These are phyloP conservation scores for Epizoanthus ramosus DNA, from an alignment of 92 coral and sea anemone genomes.

Conservation along the genomic window DNA sequence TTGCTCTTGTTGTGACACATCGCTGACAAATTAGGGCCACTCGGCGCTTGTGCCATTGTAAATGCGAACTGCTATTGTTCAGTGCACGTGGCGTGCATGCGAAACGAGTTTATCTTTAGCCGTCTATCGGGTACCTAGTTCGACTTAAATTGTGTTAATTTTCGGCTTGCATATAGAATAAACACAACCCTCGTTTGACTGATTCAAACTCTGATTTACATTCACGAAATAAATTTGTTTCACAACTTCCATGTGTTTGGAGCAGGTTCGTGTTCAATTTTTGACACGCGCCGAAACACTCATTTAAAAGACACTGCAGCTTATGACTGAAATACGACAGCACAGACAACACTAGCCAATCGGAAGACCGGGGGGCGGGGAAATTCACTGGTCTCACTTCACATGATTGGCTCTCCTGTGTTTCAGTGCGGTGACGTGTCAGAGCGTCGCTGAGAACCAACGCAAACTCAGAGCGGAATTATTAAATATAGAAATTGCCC, in stretches of 20 bases:
- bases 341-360: constrained; percentile 57
- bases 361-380: constrained; percentile 74
- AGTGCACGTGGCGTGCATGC: constrained; percentile 97
- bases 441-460: constrained; percentile 89
- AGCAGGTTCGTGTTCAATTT: constrained; percentile 46
- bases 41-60: constrained; percentile 78
- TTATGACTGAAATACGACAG: constrained; percentile 52
- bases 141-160: not conserved
- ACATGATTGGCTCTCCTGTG: constrained; percentile 77
- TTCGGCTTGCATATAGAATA: not conserved
- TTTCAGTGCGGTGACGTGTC: constrained; percentile 89
- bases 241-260: constrained; percentile 11
- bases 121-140: constrained; percentile 11
- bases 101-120: constrained; percentile 56
- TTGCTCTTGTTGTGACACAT: constrained; percentile 88
- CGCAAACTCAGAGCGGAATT: constrained; percentile 76
- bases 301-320: constrained; percentile 77
- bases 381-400: constrained; percentile 54
- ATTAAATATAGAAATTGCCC: constrained; percentile 92
- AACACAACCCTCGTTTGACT: not conserved
- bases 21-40: constrained; percentile 79
- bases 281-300: constrained; percentile 66
- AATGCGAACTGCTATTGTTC: constrained; percentile 86
- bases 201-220: constrained; percentile 6
- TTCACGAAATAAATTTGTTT: not conserved